Percentiles rank a stretch among this genome's conserved stretches.
These are phyloP conservation scores for Galerucella nymphaeae DNA, from an alignment of 2,888 invertebrate species.

Conservation along the genomic window DNA sequence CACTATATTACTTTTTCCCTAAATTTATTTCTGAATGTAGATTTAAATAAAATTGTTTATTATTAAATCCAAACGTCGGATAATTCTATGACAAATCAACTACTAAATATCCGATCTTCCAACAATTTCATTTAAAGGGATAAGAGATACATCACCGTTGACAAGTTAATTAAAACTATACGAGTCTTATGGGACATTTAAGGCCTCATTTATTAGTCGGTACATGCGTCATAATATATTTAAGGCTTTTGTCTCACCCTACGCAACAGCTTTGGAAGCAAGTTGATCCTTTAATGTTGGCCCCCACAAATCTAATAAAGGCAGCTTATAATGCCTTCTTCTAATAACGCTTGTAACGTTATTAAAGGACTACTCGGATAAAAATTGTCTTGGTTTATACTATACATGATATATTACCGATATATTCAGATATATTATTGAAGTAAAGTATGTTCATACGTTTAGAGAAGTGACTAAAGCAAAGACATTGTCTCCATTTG, in stretches of 20 bases:
- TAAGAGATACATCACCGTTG: conserved; percentile 38
- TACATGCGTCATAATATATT: conserved; percentile 55
- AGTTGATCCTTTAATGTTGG: conserved; percentile 45
- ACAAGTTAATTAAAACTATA: conserved; percentile 48
- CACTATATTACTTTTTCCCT: no score
- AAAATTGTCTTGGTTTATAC: neutral
- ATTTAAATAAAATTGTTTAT: neutral
- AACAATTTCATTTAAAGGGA: conserved; percentile 15
- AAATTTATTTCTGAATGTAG: neutral
- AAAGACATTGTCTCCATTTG: no score
- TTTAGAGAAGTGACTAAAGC: no score
- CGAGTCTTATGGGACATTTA: conserved; percentile 40
- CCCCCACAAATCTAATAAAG: conserved; percentile 53
- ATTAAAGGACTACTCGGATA: neutral
- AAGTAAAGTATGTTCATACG: no score
- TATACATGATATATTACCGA: neutral
- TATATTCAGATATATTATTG: no score
- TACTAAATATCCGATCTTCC: neutral
- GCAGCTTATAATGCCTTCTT: conserved; percentile 23
- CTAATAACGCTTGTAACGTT: conserved; percentile 7
- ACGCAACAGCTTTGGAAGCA: conserved; percentile 26
- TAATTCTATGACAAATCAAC: conserved; percentile 8
- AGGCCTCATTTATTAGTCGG: conserved; percentile 50
- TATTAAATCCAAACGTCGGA: neutral
- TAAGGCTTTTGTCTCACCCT: conserved; percentile 43